These are phyloP conservation scores for Neomicropteryx cornuta DNA, from an alignment of 1,140 invertebrate species.

Conservation along the genomic window DNA sequence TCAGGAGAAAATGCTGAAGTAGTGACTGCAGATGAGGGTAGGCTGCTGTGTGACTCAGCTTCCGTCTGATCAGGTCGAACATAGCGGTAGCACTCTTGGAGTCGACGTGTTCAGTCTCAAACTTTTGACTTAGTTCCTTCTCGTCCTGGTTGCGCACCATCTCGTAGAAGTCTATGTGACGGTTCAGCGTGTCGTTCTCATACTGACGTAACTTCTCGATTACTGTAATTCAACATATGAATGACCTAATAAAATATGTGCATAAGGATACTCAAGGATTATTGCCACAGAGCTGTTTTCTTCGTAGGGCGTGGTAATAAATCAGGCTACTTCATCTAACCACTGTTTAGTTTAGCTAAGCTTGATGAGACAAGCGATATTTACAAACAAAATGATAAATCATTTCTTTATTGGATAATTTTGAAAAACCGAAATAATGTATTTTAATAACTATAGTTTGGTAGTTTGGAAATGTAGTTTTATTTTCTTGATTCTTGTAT, in stretches of 20 bases:
- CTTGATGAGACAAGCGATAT: too few relatives aligned
- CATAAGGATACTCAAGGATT: not conserved
- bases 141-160: constrained; percentile 97
- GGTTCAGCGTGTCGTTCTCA: constrained; percentile 88
- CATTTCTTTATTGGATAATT: too few relatives aligned
- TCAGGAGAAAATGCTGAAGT: constrained; percentile 79
- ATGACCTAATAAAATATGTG: constrained; percentile 7
- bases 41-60: constrained; percentile 84
- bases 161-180: constrained; percentile 93
- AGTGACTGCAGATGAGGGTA: constrained; percentile 89
- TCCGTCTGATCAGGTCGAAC: constrained; percentile 86
- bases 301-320: too few relatives aligned
- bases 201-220: constrained; percentile 87
- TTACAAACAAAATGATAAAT: too few relatives aligned
- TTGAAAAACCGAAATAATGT: too few relatives aligned
- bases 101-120: constrained; percentile 87
- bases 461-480: too few relatives aligned
- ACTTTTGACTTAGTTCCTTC: constrained; percentile 82
- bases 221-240: constrained; percentile 33
- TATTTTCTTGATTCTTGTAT: too few relatives aligned
- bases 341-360: too few relatives aligned
- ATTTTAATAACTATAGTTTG: too few relatives aligned
- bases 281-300: too few relatives aligned
- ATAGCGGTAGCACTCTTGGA: constrained; percentile 88
- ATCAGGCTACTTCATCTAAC: too few relatives aligned